Evolutionary conservation across 2,113 vertebrate genomes (phyloP).

Genomic region (Sigmodon hispidus): DNA sequence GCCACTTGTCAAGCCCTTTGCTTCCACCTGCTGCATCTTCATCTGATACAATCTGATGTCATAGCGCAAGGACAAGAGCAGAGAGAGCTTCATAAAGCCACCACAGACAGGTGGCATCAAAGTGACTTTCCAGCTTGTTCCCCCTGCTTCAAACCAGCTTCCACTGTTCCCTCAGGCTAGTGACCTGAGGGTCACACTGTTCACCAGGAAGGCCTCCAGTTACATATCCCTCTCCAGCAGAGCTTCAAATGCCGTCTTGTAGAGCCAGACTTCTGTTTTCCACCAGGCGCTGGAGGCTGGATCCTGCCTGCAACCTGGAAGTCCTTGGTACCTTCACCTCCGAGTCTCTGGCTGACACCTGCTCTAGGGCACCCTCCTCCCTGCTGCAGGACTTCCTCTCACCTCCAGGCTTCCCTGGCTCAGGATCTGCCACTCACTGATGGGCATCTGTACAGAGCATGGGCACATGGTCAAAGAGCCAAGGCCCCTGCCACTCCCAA

Average conservation of each 20-base stretch:
- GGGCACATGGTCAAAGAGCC: background rate
- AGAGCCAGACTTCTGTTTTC: background rate
- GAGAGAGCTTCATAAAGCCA: slow-evolving; percentile 2
- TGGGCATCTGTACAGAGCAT: background rate
- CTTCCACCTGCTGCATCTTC: background rate
- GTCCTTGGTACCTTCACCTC: background rate
- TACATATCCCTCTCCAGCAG: background rate
- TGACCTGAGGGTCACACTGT: background rate
- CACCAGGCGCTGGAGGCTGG: background rate
- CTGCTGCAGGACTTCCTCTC: background rate
- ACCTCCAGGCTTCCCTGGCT: background rate
- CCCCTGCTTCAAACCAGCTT: slow-evolving; percentile 23
- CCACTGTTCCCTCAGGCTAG: background rate
- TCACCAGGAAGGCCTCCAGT: background rate
- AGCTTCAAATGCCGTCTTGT: background rate
- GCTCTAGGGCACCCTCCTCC: background rate
- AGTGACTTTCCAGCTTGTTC: background rate
- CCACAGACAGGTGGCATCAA: background rate
- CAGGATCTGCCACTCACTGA: background rate
- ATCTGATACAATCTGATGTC: background rate
- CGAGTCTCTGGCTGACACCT: background rate
- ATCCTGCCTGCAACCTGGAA: background rate
- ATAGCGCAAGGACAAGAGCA: background rate
- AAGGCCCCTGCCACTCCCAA: too few relatives aligned
- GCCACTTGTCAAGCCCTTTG: background rate